Percentiles rank a stretch among this genome's conserved stretches.
These are phyloP conservation scores for Dendrocopos noguchii DNA, from an alignment of 2,113 vertebrate genomes.

Conservation along the genomic window DNA sequence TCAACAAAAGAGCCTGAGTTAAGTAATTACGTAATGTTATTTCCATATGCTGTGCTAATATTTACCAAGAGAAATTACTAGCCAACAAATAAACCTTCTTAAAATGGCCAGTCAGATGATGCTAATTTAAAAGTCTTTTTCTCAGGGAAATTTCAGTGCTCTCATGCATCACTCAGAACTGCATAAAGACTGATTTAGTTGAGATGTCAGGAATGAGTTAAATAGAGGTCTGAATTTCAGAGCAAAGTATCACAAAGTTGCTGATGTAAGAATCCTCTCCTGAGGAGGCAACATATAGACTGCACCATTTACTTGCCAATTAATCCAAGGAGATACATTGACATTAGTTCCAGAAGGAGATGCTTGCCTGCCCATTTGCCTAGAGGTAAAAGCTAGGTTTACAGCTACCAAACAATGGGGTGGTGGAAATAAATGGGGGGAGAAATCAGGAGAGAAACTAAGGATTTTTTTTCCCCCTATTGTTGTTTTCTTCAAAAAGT, in stretches of 20 bases:
- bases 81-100: background rate
- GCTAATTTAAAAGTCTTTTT: background rate
- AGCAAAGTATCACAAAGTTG: conserved; percentile 22
- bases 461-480: background rate
- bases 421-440: conserved; percentile 50
- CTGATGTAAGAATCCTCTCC: conserved; percentile 57
- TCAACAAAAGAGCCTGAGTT: background rate
- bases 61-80: background rate
- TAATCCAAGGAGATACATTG: conserved; percentile 67
- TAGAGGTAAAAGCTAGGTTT: conserved; percentile 61
- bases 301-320: conserved; percentile 72
- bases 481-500: conserved; percentile 16
- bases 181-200: background rate
- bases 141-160: background rate
- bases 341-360: conserved; percentile 74
- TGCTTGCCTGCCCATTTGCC: conserved; percentile 65
- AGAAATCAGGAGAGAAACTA: conserved; percentile 9
- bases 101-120: background rate
- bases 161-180: background rate
- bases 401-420: conserved; percentile 46
- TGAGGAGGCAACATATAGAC: conserved; percentile 29
- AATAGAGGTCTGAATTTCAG: conserved; percentile 21
- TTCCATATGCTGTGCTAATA: background rate
- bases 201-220: conserved; percentile 50
- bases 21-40: background rate